Percentiles rank a stretch among this genome's conserved stretches.
phyloP scores from a whole-genome alignment of 1,140 invertebrate species.

The Tetramorium alpestre region DNA sequence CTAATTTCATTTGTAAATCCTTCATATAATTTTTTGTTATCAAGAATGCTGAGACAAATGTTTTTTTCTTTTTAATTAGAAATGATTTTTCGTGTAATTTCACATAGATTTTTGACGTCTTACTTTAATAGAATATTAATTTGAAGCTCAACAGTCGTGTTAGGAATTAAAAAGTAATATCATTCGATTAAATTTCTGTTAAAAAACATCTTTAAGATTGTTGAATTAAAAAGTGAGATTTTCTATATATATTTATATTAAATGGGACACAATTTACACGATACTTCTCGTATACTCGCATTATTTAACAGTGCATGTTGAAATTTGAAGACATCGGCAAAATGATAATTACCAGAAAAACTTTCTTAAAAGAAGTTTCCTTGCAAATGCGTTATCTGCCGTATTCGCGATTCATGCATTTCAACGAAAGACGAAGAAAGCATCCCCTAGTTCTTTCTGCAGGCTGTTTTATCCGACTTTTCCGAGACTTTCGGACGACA shows the following conservation, averaged over 20 bases:
- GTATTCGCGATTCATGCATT: neutral
- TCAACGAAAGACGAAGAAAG: conserved; percentile 18
- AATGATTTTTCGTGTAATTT: neutral
- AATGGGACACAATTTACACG: neutral
- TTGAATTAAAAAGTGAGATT: neutral
- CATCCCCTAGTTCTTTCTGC: neutral
- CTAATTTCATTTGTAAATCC: neutral
- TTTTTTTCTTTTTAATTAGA: neutral
- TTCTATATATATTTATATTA: neutral
- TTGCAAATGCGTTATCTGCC: conserved; percentile 1
- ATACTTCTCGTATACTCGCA: neutral
- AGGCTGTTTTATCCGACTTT: conserved; percentile 43
- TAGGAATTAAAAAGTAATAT: neutral
- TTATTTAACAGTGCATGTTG: neutral
- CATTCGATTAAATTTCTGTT: neutral
- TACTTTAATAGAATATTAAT: neutral
- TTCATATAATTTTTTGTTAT: neutral
- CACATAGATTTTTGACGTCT: neutral
- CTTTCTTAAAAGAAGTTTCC: neutral
- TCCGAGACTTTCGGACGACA: conserved; percentile 30
- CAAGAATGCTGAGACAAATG: neutral
- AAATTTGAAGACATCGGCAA: neutral
- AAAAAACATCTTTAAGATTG: neutral
- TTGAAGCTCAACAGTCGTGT: neutral
- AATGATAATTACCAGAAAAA: conserved; percentile 12